Percentiles rank a stretch among this genome's conserved stretches.
Evolutionary conservation across 2,113 vertebrate genomes (phyloP).

Genomic region (Chloroceryle aenea): DNA sequence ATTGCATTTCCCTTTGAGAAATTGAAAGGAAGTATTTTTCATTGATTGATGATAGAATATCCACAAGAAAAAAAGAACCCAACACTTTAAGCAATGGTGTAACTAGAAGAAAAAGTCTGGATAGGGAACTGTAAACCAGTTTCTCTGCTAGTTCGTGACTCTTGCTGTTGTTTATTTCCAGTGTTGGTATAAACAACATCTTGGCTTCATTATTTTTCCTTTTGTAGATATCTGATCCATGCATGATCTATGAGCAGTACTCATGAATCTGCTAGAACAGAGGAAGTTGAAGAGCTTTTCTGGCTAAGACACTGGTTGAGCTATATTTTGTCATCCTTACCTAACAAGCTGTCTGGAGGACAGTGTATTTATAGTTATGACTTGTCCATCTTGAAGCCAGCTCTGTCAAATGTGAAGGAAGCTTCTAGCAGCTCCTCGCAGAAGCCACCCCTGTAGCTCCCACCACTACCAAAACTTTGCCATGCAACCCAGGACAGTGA

Average conservation of each 20-base stretch:
- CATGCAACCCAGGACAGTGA: not conserved
- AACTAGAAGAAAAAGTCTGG: not conserved
- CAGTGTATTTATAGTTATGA: not conserved
- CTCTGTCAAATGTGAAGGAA: not conserved
- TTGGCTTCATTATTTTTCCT: conserved; percentile 34
- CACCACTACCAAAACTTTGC: not conserved
- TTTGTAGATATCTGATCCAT: conserved; percentile 23
- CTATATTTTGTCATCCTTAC: not conserved
- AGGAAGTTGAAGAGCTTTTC: not conserved
- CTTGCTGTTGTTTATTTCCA: not conserved
- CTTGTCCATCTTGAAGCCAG: not conserved
- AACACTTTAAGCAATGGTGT: not conserved
- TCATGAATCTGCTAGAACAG: not conserved
- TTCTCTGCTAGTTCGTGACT: not conserved
- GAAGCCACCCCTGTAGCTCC: not conserved
- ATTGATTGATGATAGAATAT: not conserved
- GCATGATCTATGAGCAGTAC: not conserved
- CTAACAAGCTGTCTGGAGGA: not conserved
- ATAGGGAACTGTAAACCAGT: not conserved
- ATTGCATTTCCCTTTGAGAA: not conserved
- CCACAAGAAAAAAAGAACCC: not conserved
- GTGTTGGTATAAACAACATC: conserved; percentile 27
- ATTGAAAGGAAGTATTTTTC: not conserved
- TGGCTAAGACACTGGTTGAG: not conserved
- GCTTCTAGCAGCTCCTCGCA: not conserved